Conservation (phyloP, 2,888 invertebrate genomes). For the Zaprionus obscuricornis region DNA sequence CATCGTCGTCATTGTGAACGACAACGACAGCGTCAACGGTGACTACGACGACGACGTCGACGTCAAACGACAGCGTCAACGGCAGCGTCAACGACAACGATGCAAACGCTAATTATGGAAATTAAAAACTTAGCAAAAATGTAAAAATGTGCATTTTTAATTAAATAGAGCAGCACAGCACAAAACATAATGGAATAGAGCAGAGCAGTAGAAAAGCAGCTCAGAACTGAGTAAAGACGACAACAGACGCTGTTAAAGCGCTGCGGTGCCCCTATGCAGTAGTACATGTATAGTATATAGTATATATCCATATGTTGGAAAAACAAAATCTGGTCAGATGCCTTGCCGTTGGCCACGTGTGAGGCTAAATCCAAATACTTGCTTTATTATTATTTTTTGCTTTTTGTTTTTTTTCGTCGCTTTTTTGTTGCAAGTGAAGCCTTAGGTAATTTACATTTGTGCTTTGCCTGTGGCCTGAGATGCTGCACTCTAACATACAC, state of each 20-base stretch:
- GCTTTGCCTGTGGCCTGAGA: constrained; percentile 22
- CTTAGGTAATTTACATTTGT: constrained; percentile 50
- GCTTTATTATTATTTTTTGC: constrained; percentile 37
- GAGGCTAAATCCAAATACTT: constrained; percentile 45
- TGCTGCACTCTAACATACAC: constrained; percentile 8
- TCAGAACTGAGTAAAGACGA: too few species aligned
- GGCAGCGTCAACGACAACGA: constrained; percentile 34
- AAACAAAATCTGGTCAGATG: constrained; percentile 55
- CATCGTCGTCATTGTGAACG: constrained; percentile 1
- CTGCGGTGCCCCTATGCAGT: constrained; percentile 13
- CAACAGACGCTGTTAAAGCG: constrained; percentile 29
- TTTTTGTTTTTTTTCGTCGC: constrained; percentile 2
- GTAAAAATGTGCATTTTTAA: constrained; percentile 74
- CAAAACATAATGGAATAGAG: constrained; percentile 6
- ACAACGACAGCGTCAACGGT: constrained; percentile 12
- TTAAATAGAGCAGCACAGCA: constrained; percentile 66
- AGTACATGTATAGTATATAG: too few species aligned
- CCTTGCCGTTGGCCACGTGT: constrained; percentile 62
- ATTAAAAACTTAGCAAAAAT: constrained; percentile 74
- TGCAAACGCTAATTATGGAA: constrained; percentile 74
- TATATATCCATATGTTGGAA: too few species aligned
- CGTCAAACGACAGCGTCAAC: constrained; percentile 12
- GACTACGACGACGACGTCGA: constrained; percentile 37
- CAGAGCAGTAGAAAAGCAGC: constrained; percentile 1
- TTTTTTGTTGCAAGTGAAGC: constrained; percentile 8